Evolutionary conservation across 2,797 vertebrate species (phyloP).

Genomic region (Manis javanica): DNA sequence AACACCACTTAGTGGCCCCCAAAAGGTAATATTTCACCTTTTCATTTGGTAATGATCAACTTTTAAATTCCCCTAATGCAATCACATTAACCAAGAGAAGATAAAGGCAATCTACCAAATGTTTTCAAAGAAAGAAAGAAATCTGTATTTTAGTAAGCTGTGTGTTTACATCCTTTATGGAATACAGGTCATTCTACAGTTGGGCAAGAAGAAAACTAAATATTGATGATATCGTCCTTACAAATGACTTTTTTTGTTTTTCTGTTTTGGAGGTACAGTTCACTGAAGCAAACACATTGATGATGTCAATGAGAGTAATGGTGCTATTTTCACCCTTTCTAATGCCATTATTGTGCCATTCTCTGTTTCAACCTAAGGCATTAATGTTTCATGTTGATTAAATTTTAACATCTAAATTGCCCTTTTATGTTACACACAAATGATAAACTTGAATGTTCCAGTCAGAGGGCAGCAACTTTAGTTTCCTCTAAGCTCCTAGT

Average conservation of each 20-base stretch:
- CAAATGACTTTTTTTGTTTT: conserved; percentile 52
- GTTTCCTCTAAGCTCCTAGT: conserved; percentile 37
- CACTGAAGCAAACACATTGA: conserved; percentile 74
- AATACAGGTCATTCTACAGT: conserved; percentile 50
- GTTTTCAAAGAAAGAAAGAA: conserved; percentile 35
- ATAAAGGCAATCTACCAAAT: background rate
- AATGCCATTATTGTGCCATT: conserved; percentile 69
- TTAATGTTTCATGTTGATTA: conserved; percentile 73
- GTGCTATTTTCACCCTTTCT: conserved; percentile 64
- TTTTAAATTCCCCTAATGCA: conserved; percentile 14
- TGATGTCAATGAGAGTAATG: conserved; percentile 69
- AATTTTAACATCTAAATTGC: conserved; percentile 75
- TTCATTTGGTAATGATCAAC: conserved; percentile 12
- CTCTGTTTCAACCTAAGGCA: conserved; percentile 52
- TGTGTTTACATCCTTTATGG: conserved; percentile 30
- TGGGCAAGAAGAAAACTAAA: conserved; percentile 55
- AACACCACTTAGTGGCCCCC: background rate
- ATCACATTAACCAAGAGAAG: conserved; percentile 12
- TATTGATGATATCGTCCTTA: conserved; percentile 65
- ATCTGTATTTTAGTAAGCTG: background rate
- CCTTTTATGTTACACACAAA: conserved; percentile 75
- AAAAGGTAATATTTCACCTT: conserved; percentile 15
- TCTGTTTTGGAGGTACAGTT: conserved; percentile 58
- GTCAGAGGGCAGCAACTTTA: conserved; percentile 60
- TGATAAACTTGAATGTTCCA: conserved; percentile 72